A percentile compares a stretch with the other conserved stretches of the same genome.
Conservation (phyloP, 2,888 invertebrate genomes). For the Rhingia rostrata region DNA sequence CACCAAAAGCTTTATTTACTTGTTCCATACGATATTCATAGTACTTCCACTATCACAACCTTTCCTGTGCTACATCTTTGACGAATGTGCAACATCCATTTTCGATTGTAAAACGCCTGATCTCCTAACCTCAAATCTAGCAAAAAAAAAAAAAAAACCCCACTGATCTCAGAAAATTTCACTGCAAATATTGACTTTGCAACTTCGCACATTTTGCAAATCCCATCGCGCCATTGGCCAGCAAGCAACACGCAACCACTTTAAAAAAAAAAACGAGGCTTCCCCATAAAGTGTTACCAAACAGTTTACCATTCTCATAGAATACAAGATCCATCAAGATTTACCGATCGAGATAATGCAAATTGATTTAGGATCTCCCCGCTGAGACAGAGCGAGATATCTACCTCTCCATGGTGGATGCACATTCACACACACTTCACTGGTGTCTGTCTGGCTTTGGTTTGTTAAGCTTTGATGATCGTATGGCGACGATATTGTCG, state of each 20-base stretch:
- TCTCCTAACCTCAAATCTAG: too few relatives aligned
- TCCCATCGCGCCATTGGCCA: neutral
- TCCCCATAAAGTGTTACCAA: constrained; percentile 30
- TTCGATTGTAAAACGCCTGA: too few relatives aligned
- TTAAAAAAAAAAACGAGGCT: constrained; percentile 27
- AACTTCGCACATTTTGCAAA: constrained; percentile 23
- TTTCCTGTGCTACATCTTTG: too few relatives aligned
- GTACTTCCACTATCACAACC: too few relatives aligned
- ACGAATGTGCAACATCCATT: too few relatives aligned
- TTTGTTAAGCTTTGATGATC: constrained; percentile 41
- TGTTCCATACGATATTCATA: too few relatives aligned
- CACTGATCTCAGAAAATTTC: too few relatives aligned
- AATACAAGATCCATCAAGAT: constrained; percentile 53
- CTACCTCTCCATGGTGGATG: constrained; percentile 37
- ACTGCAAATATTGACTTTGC: neutral
- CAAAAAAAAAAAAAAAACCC: too few relatives aligned
- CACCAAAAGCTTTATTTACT: too few relatives aligned
- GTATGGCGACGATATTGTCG: constrained; percentile 63
- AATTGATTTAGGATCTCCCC: constrained; percentile 69
- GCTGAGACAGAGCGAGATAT: constrained; percentile 7
- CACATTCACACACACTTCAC: constrained; percentile 16
- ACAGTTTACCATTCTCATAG: constrained; percentile 29
- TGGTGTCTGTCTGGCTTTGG: neutral
- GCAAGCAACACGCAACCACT: neutral
- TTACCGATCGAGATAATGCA: constrained; percentile 56